phyloP scores from a whole-genome alignment of 2,797 vertebrate genomes.

The Ispidina lecontei region DNA sequence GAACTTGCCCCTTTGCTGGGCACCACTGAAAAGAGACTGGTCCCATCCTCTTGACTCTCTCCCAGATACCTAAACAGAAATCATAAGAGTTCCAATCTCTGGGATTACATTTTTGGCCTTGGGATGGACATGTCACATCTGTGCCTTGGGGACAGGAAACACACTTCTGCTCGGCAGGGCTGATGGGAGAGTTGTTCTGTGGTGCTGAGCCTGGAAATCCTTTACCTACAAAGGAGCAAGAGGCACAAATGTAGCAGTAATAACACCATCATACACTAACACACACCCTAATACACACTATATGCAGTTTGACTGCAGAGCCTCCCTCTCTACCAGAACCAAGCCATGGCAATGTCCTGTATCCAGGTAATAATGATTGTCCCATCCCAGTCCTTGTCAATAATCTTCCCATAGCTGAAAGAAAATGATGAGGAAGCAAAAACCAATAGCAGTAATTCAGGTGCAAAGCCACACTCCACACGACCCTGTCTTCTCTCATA shows the following conservation, averaged over 20 bases:
- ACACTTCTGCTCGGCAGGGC: not conserved
- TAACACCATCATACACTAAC: not conserved
- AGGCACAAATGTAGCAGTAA: not conserved
- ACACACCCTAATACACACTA: not conserved
- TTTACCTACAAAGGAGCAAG: not conserved
- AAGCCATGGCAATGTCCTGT: not conserved
- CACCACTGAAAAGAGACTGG: not conserved
- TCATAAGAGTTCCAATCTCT: not conserved
- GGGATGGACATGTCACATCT: not conserved
- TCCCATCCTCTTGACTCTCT: not conserved
- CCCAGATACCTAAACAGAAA: not conserved
- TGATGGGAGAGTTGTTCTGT: not conserved
- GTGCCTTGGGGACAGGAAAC: not conserved
- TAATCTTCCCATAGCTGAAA: not conserved
- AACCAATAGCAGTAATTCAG: not conserved
- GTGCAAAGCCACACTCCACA: conserved; percentile 4
- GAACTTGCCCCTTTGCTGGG: not conserved
- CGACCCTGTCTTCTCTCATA: not conserved
- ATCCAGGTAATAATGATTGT: not conserved
- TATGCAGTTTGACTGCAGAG: not conserved
- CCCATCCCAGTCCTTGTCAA: not conserved
- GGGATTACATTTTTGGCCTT: not conserved
- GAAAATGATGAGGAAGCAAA: not conserved
- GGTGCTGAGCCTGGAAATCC: not conserved
- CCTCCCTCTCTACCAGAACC: not conserved